Evolutionary conservation across 2,888 invertebrate species (phyloP).

Genomic region (Hirtodrosophila duncani): DNA sequence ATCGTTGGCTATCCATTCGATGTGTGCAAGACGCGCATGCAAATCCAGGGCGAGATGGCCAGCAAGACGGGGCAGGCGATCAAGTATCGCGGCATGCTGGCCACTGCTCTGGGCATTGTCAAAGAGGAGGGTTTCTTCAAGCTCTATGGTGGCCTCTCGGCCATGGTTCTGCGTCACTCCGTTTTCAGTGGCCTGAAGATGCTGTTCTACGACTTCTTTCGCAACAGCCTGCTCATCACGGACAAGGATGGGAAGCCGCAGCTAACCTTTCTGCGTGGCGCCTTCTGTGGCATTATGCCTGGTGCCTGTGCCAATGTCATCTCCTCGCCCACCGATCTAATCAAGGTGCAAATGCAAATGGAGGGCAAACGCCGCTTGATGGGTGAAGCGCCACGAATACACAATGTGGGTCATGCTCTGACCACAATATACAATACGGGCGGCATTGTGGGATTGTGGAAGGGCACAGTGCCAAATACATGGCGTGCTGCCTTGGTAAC

Average conservation of each 20-base stretch:
- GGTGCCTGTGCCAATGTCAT: slow-evolving; percentile 16
- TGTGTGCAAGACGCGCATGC: slow-evolving; percentile 40
- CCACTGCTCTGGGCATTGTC: slow-evolving; percentile 20
- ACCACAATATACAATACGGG: slow-evolving; percentile 83
- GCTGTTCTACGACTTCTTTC: slow-evolving; percentile 26
- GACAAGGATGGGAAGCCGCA: slow-evolving; percentile 15
- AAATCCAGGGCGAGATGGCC: slow-evolving; percentile 38
- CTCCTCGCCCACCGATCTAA: slow-evolving; percentile 89
- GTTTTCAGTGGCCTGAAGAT: slow-evolving; percentile 39
- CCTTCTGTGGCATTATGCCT: slow-evolving; percentile 16
- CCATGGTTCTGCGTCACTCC: slow-evolving; percentile 36
- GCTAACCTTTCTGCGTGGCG: slow-evolving; percentile 24
- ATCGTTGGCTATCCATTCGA: slow-evolving; percentile 31
- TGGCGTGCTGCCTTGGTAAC: slow-evolving; percentile 86
- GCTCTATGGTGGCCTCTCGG: slow-evolving; percentile 38
- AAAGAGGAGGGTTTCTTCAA: slow-evolving; percentile 21
- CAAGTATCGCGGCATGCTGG: slow-evolving; percentile 21
- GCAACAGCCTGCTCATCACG: slow-evolving; percentile 4
- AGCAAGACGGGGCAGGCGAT: neutral
- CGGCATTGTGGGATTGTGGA: slow-evolving; percentile 90
- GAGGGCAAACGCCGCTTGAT: slow-evolving; percentile 88
- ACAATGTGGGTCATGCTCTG: slow-evolving; percentile 86
- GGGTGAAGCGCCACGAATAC: slow-evolving; percentile 87
- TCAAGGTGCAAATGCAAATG: slow-evolving; percentile 95
- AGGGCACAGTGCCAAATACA: slow-evolving; percentile 91